A percentile compares a stretch with the other conserved stretches of the same genome.
phyloP scores from a whole-genome alignment of 2,888 invertebrate species.

The Acanthosepion lycidas region DNA sequence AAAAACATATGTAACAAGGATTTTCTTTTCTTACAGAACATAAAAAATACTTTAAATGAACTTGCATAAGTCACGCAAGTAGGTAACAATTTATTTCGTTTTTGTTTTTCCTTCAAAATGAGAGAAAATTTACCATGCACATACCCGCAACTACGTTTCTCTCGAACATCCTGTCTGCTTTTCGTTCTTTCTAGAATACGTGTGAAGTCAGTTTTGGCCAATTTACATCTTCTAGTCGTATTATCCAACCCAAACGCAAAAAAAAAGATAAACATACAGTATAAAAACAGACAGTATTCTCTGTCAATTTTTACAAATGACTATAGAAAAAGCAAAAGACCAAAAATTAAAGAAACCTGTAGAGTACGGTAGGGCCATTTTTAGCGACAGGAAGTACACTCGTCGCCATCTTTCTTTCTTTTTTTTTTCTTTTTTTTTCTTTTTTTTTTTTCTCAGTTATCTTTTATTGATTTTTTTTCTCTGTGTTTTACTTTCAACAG shows the following conservation, averaged over 20 bases:
- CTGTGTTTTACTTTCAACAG: not conserved
- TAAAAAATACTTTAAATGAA: not conserved
- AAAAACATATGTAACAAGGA: not conserved
- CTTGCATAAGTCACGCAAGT: not conserved
- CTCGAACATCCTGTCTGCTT: not conserved
- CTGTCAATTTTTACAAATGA: no score
- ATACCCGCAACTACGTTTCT: not conserved
- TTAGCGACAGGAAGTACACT: no score
- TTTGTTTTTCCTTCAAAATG: not conserved
- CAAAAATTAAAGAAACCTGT: no score
- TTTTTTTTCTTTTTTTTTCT: not conserved
- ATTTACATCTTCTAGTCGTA: no score
- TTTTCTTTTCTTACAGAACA: not conserved
- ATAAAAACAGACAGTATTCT: no score
- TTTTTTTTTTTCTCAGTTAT: not conserved
- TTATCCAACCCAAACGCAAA: no score
- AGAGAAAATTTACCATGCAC: not conserved
- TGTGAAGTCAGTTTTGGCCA: no score
- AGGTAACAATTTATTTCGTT: not conserved
- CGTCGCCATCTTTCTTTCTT: no score
- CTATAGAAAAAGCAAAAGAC: no score
- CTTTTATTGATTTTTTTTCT: not conserved
- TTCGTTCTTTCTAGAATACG: not conserved
- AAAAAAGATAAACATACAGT: no score
- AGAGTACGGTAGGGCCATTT: no score